Evolutionary conservation across 2,888 invertebrate genomes (phyloP), one percentile per base, ranked within the genome.

Genomic region (Alcis repandata): DNA sequence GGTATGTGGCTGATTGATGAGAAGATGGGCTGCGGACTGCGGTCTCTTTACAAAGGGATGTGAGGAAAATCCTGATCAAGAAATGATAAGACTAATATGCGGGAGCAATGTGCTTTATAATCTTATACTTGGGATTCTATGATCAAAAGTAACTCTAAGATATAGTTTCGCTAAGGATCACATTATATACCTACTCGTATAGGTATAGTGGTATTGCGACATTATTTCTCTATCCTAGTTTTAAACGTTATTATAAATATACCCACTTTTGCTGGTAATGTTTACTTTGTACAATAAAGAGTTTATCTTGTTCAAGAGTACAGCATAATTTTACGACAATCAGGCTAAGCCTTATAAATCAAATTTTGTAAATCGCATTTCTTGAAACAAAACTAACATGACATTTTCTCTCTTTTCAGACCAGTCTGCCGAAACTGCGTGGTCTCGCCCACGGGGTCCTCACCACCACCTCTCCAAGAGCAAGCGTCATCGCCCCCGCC

Each of bases 351-450:
- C 27, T 27, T 27, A 27, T 27, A 6, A 27, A 27, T 27, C 27
- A 4, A 4, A 11, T 40, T 2, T 9, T 9, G 3, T 10, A 19
- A 22, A n/a, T 8, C 4, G 22, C 8, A 3, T 43, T 10, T 11
- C 13, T 8, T 27, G 3, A 32, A 9, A 49, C 19, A 51, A 51
- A 6, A 11, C 61, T 71, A 70, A 71, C 36, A 17, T 10, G 9
- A 53, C 46, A 57, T 67, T 63, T 68, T 69, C 75, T 79, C 70
- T 83, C 38, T 64, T 89, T 86, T 77, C 95, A 97, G 97, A 85
- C 96, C 97, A 77, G 96, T 97, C 84, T 97, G 97, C 93, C 95
- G 97, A 68, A 97, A 97, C 94, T 97, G 97, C 94, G 96, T 96
- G 88, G 92, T 94, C 36, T 92, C 94, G 48, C 94, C 92, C 60